phyloP scores from a whole-genome alignment of 92 coral and sea anemone genomes.

The Zoanthus solanderi region DNA sequence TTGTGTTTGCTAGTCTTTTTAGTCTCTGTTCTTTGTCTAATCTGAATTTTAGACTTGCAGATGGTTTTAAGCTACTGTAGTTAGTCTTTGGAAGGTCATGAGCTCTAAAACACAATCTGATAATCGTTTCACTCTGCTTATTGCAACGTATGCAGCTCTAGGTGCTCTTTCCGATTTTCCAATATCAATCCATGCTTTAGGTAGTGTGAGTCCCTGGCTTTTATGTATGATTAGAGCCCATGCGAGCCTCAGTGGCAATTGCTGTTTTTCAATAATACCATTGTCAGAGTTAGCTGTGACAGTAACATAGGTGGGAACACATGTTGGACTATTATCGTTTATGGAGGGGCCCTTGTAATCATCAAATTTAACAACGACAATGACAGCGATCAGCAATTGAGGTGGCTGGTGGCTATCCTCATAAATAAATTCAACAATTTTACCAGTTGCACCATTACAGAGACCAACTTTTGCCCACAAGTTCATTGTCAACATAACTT shows the following conservation, averaged over 20 bases:
- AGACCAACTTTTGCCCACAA: too few relatives aligned
- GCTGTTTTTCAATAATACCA: conserved; percentile 27
- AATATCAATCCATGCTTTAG: neutral
- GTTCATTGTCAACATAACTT: too few relatives aligned
- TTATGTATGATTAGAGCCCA: conserved; percentile 27
- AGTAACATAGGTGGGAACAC: conserved; percentile 21
- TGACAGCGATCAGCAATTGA: conserved; percentile 22
- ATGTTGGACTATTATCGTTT: neutral
- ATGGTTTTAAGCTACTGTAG: conserved; percentile 24
- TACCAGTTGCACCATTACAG: too few relatives aligned
- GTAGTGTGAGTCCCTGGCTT: conserved; percentile 20
- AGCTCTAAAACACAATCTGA: conserved; percentile 19
- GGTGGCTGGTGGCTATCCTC: conserved; percentile 31
- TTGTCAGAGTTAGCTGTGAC: conserved; percentile 29
- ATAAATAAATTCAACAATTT: too few relatives aligned
- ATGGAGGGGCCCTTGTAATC: conserved; percentile 44
- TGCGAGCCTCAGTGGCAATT: conserved; percentile 25
- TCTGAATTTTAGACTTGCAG: conserved; percentile 46
- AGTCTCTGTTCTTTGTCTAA: conserved; percentile 44
- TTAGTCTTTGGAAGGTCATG: conserved; percentile 32
- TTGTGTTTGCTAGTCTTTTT: conserved; percentile 25
- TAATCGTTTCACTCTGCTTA: conserved; percentile 9
- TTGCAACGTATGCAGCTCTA: conserved; percentile 26
- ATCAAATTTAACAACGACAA: conserved; percentile 40
- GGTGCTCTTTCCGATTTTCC: conserved; percentile 22